Conservation (phyloP, 2,888 invertebrate species). For the Lumbricus terrestris region DNA sequence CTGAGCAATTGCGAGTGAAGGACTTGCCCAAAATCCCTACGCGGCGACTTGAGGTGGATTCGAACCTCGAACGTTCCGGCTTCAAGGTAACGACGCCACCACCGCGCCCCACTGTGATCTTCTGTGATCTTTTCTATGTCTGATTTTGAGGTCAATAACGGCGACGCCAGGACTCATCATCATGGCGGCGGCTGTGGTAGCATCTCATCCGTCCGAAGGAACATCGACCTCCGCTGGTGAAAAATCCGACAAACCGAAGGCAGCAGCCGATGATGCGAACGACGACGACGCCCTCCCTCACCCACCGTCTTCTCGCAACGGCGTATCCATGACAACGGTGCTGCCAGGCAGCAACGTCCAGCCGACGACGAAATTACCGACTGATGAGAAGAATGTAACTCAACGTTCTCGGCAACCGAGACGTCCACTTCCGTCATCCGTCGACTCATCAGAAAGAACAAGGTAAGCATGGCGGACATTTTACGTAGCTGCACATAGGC, state of each 20-base stretch:
- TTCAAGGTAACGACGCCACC: too few species aligned
- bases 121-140: neutral
- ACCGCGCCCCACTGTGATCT: too few species aligned
- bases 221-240: neutral
- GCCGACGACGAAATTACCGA: neutral
- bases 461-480: neutral
- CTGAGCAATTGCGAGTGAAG: too few species aligned
- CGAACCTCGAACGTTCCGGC: too few species aligned
- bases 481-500: neutral
- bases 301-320: neutral
- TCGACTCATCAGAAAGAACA: neutral
- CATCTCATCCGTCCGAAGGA: neutral
- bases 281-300: neutral
- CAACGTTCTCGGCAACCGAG: neutral
- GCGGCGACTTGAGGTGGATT: too few species aligned
- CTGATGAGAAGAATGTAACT: neutral
- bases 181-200: too few species aligned
- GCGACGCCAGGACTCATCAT: neutral
- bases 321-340: neutral
- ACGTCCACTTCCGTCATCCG: neutral
- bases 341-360: neutral
- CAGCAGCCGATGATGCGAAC: neutral
- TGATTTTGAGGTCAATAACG: neutral
- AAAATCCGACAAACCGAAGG: neutral
- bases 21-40: too few species aligned